A percentile compares a stretch with the other conserved stretches of the same genome.
Evolutionary conservation across 2,113 vertebrate species (phyloP).

Genomic region (Dissostichus mawsoni): DNA sequence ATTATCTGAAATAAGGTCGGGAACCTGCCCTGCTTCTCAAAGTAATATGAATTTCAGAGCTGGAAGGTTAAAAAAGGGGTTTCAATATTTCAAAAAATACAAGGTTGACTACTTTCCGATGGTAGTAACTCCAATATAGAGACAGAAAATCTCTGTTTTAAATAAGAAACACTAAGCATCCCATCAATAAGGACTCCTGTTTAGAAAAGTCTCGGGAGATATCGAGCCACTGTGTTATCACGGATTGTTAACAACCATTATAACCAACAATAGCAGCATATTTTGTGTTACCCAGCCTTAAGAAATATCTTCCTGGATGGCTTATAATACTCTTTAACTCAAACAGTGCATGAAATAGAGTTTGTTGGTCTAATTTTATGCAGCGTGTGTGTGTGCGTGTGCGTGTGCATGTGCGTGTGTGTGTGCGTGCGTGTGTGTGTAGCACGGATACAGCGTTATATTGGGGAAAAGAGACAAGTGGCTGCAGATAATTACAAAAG

Average conservation of each 20-base stretch:
- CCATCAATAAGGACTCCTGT: too few relatives aligned
- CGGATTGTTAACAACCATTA: slow-evolving; percentile 57
- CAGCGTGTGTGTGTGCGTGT: too few relatives aligned
- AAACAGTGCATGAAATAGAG: slow-evolving; percentile 76
- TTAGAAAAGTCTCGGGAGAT: too few relatives aligned
- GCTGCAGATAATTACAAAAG: slow-evolving; percentile 76
- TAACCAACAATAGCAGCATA: slow-evolving; percentile 26
- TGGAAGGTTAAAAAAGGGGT: slow-evolving; percentile 28
- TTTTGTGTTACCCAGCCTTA: slow-evolving; percentile 54
- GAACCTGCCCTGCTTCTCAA: slow-evolving; percentile 38
- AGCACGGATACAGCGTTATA: slow-evolving; percentile 20
- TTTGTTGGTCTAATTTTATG: slow-evolving; percentile 64
- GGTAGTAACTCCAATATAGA: neutral
- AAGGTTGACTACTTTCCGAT: slow-evolving; percentile 15
- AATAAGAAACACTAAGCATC: too few relatives aligned
- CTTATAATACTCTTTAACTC: slow-evolving; percentile 64
- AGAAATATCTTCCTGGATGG: slow-evolving; percentile 66
- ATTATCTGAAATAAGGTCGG: slow-evolving; percentile 59
- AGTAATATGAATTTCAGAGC: slow-evolving; percentile 42
- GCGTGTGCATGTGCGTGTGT: too few relatives aligned
- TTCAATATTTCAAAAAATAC: slow-evolving; percentile 24
- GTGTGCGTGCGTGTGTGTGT: slow-evolving; percentile 16
- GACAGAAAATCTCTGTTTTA: neutral
- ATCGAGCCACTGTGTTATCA: slow-evolving; percentile 36
- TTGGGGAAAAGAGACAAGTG: slow-evolving; percentile 34